A percentile compares a stretch with the other conserved stretches of the same genome.
These are phyloP conservation scores for Cyrtonyx montezumae DNA, from an alignment of 2,113 vertebrate genomes.

Conservation along the genomic window DNA sequence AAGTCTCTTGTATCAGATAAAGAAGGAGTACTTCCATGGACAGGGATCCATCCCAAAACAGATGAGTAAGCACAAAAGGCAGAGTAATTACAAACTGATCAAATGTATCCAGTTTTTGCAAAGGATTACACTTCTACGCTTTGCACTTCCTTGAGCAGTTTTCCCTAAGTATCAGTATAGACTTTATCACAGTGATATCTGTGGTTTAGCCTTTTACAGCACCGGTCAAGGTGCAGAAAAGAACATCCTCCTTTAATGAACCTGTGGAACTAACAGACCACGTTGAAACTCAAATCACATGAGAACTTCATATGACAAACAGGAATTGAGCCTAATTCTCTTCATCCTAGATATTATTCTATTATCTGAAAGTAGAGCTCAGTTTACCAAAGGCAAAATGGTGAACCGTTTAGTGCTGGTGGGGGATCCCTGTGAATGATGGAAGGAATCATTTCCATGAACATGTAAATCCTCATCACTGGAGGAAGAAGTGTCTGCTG, in stretches of 20 bases:
- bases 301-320: not conserved
- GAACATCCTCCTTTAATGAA: not conserved
- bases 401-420: not conserved
- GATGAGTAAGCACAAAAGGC: not conserved
- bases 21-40: not conserved
- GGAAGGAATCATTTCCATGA: not conserved
- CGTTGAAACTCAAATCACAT: not conserved
- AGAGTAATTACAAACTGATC: not conserved
- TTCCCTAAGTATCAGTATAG: not conserved
- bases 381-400: not conserved
- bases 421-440: rapidly evolving
- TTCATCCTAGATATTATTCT: not conserved
- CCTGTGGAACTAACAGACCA: not conserved
- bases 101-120: not conserved
- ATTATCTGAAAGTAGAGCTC: not conserved
- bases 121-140: not conserved
- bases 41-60: not conserved
- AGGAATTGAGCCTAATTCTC: not conserved
- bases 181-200: not conserved
- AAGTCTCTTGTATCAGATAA: not conserved
- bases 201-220: not conserved
- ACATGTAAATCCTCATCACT: not conserved
- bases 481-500: not conserved
- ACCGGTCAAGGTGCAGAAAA: not conserved
- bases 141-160: not conserved